Evolutionary conservation across 2,113 vertebrate genomes (phyloP), one percentile per base, ranked within the genome.

Genomic region (Entelurus aequoreus): DNA sequence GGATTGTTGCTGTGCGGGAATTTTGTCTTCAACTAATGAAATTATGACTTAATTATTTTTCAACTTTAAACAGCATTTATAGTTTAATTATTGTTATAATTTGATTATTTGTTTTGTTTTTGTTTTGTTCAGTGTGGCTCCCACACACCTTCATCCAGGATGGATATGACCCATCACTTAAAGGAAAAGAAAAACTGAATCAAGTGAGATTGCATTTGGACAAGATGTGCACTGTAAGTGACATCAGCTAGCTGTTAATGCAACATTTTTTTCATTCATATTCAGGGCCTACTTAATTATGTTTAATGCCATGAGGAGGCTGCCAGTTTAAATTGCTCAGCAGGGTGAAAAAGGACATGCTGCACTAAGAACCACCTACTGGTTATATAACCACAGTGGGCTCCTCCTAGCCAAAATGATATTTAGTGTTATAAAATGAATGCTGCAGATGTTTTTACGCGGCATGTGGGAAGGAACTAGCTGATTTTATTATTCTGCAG

Each of bases 261-360:
- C 58, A 54, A 47, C 56, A 53, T 44, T 46, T 77, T 28, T 46
- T 65, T 72, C 54, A 75, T 65, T 59, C 55, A 54, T 16, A 61
- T 28, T 60, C 62, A 56, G 15, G 9, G 15, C 48, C 54, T 60
- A 54, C 35, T 65, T 69, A 51, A 63, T 74, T 77, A 46, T 62
- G 13, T 49, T 68, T 50, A 36, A 48, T 28, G 55, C 62, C 58
- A 44, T 11, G n/a, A 71, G 53, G 49, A 60, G n/a, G 60, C 60
- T 68, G 56, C 72, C 55, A 56, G 46, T 67, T 61, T 48, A 62
- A 38, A 58, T 61, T 7, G 8, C 28, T 48, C 54, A 51, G 54
- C 56, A 15, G 51, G 49, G 48, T 64, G 60, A 71, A 48, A 35
- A 56, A 1, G 36, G 54, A 67, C 60, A 64, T 7, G 13, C 14